Evolutionary conservation across 2,113 vertebrate genomes (phyloP), one percentile per base, ranked within the genome.

Genomic region (Pardalotus punctatus): DNA sequence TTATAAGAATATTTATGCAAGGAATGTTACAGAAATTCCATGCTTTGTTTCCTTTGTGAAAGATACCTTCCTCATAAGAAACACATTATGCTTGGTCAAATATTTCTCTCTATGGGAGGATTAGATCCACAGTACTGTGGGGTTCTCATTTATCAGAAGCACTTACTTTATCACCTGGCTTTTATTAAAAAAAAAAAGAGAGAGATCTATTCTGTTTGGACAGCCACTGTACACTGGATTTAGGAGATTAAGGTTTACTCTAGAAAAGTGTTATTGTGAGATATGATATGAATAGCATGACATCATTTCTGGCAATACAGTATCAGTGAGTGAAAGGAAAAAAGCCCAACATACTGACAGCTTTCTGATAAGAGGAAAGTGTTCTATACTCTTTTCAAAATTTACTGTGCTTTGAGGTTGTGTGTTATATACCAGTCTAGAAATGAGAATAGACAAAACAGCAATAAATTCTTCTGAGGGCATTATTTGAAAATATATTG

Each of bases 141-240:
- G 65, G 42, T 60, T 89, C 92, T 95, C 88, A 97, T 95, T 96
- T 97, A 97, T 97, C 94, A 95, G 91, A 96, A 97, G 86, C 91
- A 97, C 96, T 96, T 95, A 97, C 94, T 97, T 96, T 89, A 95
- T 98, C 87, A 94, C 74, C 93, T 95, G 94, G 56, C n/a, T 94
- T 96, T 97, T 97, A 96, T 96, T 93, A 86, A 95, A 90, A 89
- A 91, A 93, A 81, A 60, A 90, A 58, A 81, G 11, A 82, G 5
- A 81, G 69, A 79, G 61, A 86, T 82, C 84, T 94, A 53, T 96
- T 97, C 74, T 96, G 67, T 91, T 97, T 96, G 84, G 95, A 92
- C 84, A 93, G 53, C 81, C 78, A 96, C 77, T 93, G 86, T 96
- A 79, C 67, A 72, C 51, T 96, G 94, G 93, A 96, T 96, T 96